Evolutionary conservation across 2,113 vertebrate species (phyloP).

Genomic region (Scortum barcoo): DNA sequence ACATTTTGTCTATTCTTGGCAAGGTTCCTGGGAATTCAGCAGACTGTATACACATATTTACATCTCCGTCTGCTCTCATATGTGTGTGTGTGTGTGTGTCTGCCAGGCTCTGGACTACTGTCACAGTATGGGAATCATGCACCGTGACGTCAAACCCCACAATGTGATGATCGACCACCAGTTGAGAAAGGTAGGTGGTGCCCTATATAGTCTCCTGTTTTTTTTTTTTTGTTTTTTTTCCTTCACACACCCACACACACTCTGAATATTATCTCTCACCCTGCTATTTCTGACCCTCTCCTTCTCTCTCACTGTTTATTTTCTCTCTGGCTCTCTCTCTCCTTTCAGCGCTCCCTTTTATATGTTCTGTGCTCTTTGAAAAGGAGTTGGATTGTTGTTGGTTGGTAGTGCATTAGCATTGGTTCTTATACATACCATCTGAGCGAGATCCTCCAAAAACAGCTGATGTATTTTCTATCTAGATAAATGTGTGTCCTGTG

Average conservation of each 20-base stretch:
- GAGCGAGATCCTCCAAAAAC: constrained; percentile 25
- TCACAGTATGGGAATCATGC: constrained; percentile 99
- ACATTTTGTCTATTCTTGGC: background rate
- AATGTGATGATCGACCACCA: constrained; percentile 99
- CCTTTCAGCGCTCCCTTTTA: constrained; percentile 13
- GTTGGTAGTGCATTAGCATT: background rate
- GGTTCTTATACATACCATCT: constrained; percentile 10
- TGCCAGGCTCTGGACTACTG: constrained; percentile 98
- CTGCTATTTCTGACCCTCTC: constrained; percentile 5
- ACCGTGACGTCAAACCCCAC: constrained; percentile 99
- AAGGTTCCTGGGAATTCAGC: background rate
- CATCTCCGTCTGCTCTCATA: background rate
- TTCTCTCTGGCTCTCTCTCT: constrained; percentile 14
- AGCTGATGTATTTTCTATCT: constrained; percentile 21
- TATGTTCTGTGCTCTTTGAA: background rate
- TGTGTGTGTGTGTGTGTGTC: constrained; percentile 12
- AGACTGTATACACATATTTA: background rate
- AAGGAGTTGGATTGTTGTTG: background rate
- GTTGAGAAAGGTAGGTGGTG: constrained; percentile 93
- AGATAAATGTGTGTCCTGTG: background rate
- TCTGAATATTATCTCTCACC: constrained; percentile 21
- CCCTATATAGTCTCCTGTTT: constrained; percentile 9
- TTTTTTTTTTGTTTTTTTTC: constrained; percentile 4
- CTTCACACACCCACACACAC: constrained; percentile 29
- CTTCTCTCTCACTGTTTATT: background rate